A percentile compares a stretch with the other conserved stretches of the same genome.
These are phyloP conservation scores for Nothocercus nigrocapillus DNA, from an alignment of 2,113 vertebrate genomes.

Conservation along the genomic window DNA sequence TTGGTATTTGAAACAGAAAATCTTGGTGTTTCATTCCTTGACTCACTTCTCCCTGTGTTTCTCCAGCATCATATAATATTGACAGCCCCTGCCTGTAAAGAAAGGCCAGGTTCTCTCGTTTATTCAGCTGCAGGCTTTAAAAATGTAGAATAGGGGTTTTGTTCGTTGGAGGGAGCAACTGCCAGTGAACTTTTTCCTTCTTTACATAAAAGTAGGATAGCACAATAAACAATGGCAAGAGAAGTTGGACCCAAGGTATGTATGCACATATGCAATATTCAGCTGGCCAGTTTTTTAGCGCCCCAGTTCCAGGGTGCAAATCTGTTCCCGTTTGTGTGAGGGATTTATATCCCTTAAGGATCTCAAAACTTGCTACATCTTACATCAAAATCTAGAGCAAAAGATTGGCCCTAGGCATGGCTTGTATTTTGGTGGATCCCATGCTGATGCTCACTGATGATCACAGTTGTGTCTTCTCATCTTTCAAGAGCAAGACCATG, in stretches of 20 bases:
- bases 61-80: constrained; percentile 75
- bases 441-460: rapidly evolving
- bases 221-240: constrained; percentile 70
- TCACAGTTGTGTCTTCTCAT: neutral
- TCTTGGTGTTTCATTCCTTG: constrained; percentile 72
- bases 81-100: constrained; percentile 63
- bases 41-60: constrained; percentile 71
- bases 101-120: constrained; percentile 72
- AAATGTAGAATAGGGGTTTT: constrained; percentile 69
- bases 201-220: constrained; percentile 63
- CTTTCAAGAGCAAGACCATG: neutral
- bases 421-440: neutral
- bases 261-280: neutral
- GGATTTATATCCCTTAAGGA: neutral
- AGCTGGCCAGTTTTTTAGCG: neutral
- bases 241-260: constrained; percentile 35
- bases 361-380: neutral
- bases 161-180: constrained; percentile 59
- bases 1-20: constrained; percentile 77
- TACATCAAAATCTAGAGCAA: neutral
- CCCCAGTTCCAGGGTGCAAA: neutral
- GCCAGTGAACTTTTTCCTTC: constrained; percentile 71
- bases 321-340: neutral
- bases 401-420: neutral
- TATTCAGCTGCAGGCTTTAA: constrained; percentile 72